Base-by-base conservation (phyloP, 2,888 invertebrate genomes). In the Ophion slaviceki region DNA sequence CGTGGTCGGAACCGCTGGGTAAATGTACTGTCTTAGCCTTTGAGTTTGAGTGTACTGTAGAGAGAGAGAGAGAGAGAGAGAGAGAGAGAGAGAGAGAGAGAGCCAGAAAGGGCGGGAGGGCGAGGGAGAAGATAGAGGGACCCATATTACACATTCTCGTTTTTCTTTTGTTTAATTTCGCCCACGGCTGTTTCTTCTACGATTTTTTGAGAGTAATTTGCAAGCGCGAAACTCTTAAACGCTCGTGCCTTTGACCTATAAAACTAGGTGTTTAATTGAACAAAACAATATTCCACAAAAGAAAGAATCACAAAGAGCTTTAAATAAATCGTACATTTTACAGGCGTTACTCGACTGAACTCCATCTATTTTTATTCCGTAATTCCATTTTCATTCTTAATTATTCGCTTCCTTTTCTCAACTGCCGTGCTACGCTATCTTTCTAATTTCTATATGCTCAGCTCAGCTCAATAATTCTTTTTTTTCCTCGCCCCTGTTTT, bases 201-300 rank as follows among this genome's bases (percentile, higher is more conserved):
- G 53, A 14, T 53, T 53, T 53, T 53, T 53, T 17, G 5, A 0
- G 14, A 17, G 14, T 53, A 17, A 14, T 53, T 53, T 53, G 14
- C 11, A 53, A 53, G 53, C 32, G 53, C 24, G 57, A 40, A 78
- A 17, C 64, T 11, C 36, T 45, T 67, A n/a, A 53, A 40, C 59
- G 53, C 72, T 59, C 14, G 28, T 71, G 59, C 75, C 36, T 20
- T 20, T 36, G 66, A 71, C 66, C 80, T 11, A 74, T 77, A 67
- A 67, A 77, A 84, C 45, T 57, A 70, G 40, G 45, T 70, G 59
- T 71, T 84, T 79, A 76, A 80, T 80, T 76, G 59, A 57, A 80
- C 75, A 80, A 80, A 75, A 78, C 61, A 64, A 74, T 40, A 10
- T 70, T 28, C 14, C 7, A 47, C 8, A 62, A 57, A 24, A 57